Evolutionary conservation across 2,888 invertebrate genomes (phyloP), one percentile per base, ranked within the genome.

Genomic region (Tethea ocularis): DNA sequence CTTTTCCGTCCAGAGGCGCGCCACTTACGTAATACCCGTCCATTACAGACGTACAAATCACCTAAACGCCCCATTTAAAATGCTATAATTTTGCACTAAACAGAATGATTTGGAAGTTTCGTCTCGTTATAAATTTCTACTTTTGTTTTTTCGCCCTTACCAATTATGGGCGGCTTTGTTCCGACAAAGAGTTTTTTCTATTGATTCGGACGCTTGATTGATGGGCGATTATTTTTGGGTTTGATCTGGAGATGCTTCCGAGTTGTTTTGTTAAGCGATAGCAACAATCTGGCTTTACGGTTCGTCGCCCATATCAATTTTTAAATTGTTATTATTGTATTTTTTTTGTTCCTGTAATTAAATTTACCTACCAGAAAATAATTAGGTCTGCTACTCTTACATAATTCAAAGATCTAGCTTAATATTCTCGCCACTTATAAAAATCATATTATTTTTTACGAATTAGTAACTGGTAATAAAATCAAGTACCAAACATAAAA

Each of bases 71-170:
- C 74, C 84, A 82, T 87, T 89, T 88, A 87, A 87, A 90, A 89
- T 80, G 87, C 88, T 88, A 89, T 91, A 93, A 93, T 93, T 92
- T 91, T 64, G 90, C 92, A 90, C 91, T 91, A 90, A 92, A 91
- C 86, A 84, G 86, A 82, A 88, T 89, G 91, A 93, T 91, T 91
- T 86, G 82, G 82, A 80, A 83, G 82, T 89, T 89, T 87, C 83
- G 72, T 88, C 89, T 91, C 82, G 90, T 93, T 90, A 91, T 86
- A 89, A 88, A 89, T 88, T 88, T 87, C 84, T 83, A 89, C 88
- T 89, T 89, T 91, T 91, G 88, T 91, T 92, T 90, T 90, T 91
- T 89, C 82, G 71, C 66, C 75, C 69, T 68, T 77, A 82, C 78
- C 86, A 89, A 91, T 91, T 91, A 89, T 78, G 63, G 77, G 72